A percentile compares a stretch with the other conserved stretches of the same genome.
phyloP scores from a whole-genome alignment of 2,888 invertebrate genomes.

The Zaprionus obscuricornis region DNA sequence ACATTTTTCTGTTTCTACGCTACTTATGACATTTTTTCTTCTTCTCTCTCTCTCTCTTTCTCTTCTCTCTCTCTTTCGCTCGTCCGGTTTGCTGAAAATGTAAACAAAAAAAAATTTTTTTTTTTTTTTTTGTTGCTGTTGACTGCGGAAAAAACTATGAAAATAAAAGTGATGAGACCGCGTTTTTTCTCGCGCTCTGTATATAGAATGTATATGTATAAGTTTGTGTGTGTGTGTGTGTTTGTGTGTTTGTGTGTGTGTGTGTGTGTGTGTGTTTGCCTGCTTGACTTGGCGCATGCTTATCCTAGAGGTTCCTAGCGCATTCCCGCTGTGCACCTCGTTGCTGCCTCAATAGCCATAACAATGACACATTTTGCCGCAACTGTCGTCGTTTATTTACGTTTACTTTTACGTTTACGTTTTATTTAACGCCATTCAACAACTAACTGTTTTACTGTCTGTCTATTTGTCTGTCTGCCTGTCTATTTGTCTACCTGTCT shows the following conservation, averaged over 20 bases:
- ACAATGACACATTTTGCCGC: conserved; percentile 56
- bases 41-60: too few relatives aligned
- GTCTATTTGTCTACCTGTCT: background rate
- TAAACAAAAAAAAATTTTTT: too few relatives aligned
- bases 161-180: conserved; percentile 18
- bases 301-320: conserved; percentile 18
- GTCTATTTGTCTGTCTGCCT: background rate
- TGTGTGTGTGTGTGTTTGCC: conserved; percentile 19
- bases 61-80: too few relatives aligned
- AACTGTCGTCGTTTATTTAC: conserved; percentile 55
- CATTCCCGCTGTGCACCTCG: background rate
- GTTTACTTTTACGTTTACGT: too few relatives aligned
- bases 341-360: conserved; percentile 21
- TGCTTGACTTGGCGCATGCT: conserved; percentile 49
- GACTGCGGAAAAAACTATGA: conserved; percentile 2
- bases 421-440: conserved; percentile 45
- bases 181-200: conserved; percentile 27
- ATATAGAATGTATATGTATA: conserved; percentile 1
- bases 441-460: conserved; percentile 46
- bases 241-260: conserved; percentile 14
- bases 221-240: background rate
- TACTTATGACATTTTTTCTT: conserved; percentile 28
- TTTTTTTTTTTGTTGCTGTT: conserved; percentile 19
- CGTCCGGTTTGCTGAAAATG: conserved; percentile 42
- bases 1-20: too few relatives aligned